These are phyloP conservation scores for Tanypteryx hageni DNA, from an alignment of 2,888 invertebrate species.

Conservation along the genomic window DNA sequence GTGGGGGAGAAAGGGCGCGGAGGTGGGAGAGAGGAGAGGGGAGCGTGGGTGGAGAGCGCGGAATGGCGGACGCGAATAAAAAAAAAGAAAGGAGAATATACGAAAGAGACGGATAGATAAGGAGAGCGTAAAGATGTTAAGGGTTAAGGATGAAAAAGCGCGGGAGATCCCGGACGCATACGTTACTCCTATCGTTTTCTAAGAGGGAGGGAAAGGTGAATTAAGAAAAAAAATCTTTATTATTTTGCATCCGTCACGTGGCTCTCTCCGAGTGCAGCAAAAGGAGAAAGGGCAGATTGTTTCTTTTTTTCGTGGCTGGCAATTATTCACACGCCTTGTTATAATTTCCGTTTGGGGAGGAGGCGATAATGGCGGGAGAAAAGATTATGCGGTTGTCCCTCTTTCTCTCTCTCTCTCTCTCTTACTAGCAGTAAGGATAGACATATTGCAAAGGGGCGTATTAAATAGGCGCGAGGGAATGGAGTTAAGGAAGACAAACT, in stretches of 20 bases:
- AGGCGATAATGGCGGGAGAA: slow-evolving; percentile 51
- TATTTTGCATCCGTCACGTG: slow-evolving; percentile 51
- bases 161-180: slow-evolving; percentile 56
- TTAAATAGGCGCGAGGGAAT: slow-evolving; percentile 26
- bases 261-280: slow-evolving; percentile 28
- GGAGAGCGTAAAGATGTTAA: slow-evolving; percentile 49
- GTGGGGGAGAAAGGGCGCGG: no score
- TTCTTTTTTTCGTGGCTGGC: not conserved
- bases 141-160: slow-evolving; percentile 53
- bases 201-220: not conserved
- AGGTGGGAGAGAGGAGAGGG: not conserved
- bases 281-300: not conserved
- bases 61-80: slow-evolving; percentile 27
- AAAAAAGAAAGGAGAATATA: not conserved
- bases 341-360: slow-evolving; percentile 47
- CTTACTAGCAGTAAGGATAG: not conserved
- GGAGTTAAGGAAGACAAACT: slow-evolving; percentile 16
- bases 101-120: slow-evolving; percentile 47
- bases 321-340: slow-evolving; percentile 48
- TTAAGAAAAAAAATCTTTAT: not conserved
- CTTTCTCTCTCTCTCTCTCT: no score
- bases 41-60: not conserved
- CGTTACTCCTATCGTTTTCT: slow-evolving; percentile 23
- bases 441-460: slow-evolving; percentile 27
- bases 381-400: slow-evolving; percentile 13